phyloP scores from a whole-genome alignment of 2,797 vertebrate species.

The Euthynnus affinis region DNA sequence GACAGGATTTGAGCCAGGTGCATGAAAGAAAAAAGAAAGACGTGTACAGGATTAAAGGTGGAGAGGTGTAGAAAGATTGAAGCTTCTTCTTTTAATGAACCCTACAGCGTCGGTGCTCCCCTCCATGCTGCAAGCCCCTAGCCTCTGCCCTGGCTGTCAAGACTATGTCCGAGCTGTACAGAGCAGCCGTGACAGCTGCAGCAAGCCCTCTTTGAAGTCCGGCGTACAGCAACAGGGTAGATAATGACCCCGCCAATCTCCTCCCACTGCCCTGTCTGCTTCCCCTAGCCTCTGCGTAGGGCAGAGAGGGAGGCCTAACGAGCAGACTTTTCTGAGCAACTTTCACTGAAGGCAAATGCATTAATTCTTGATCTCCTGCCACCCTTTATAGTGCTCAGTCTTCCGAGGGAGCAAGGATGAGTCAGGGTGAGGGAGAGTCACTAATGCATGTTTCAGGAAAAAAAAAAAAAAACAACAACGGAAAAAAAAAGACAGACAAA shows the following conservation, averaged over 20 bases:
- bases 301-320: constrained; percentile 66
- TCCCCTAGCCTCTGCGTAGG: constrained; percentile 36
- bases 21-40: constrained; percentile 15
- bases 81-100: constrained; percentile 66
- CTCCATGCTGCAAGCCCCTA: constrained; percentile 33
- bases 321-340: constrained; percentile 70
- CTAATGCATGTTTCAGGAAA: constrained; percentile 59
- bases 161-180: constrained; percentile 50
- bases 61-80: constrained; percentile 36
- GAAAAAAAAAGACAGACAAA: neutral
- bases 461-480: neutral
- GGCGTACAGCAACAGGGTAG: constrained; percentile 62
- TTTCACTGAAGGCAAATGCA: constrained; percentile 69
- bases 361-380: constrained; percentile 67
- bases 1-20: constrained; percentile 7
- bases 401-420: constrained; percentile 52
- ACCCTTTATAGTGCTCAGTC: constrained; percentile 50
- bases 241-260: constrained; percentile 74
- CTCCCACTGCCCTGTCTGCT: constrained; percentile 52
- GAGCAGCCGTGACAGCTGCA: constrained; percentile 56
- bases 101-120: constrained; percentile 16
- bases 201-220: constrained; percentile 73
- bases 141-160: constrained; percentile 70
- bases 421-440: constrained; percentile 50
- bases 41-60: constrained; percentile 23